These are phyloP conservation scores for Zaprionus inermis DNA, from an alignment of 1,140 invertebrate genomes.

Conservation along the genomic window DNA sequence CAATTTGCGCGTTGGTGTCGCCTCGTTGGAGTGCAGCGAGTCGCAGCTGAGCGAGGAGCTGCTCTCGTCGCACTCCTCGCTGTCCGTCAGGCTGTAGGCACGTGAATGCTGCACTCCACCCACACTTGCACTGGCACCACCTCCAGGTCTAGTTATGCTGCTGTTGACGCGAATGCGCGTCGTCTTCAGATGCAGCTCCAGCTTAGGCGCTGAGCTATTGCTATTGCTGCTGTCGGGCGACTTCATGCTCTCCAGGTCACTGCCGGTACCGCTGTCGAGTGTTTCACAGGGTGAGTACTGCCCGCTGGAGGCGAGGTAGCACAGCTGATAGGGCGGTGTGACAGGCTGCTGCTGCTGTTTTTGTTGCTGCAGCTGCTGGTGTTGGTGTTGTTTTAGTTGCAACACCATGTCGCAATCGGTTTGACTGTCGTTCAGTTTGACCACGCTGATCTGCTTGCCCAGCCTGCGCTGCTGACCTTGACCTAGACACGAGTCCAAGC, in stretches of 20 bases:
- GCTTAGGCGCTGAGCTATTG: conserved; percentile 73
- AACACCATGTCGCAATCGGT: conserved; percentile 45
- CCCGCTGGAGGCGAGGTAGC: conserved; percentile 89
- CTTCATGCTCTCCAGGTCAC: conserved; percentile 87
- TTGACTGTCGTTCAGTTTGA: conserved; percentile 60
- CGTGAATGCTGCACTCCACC: conserved; percentile 81
- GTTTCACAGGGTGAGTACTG: conserved; percentile 92
- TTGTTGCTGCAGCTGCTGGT: conserved; percentile 36
- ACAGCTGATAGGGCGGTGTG: conserved; percentile 83
- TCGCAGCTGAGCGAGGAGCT: conserved; percentile 80
- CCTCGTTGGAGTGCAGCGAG: conserved; percentile 74
- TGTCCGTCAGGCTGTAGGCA: conserved; percentile 81
- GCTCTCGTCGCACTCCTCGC: conserved; percentile 77
- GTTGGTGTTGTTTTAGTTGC: conserved; percentile 43
- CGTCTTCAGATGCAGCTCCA: conserved; percentile 83
- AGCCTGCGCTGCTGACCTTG: conserved; percentile 39
- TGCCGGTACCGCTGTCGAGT: conserved; percentile 92
- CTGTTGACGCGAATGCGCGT: conserved; percentile 83
- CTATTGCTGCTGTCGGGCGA: conserved; percentile 40
- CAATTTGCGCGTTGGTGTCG: conserved; percentile 23
- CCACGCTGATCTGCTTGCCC: conserved; percentile 71
- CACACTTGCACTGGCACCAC: neutral
- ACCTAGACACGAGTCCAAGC: neutral
- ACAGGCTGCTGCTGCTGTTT: conserved; percentile 30
- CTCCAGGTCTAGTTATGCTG: conserved; percentile 34